These are phyloP conservation scores for Montipora cactus DNA, from an alignment of 64 coral and sea anemone species.

Conservation along the genomic window DNA sequence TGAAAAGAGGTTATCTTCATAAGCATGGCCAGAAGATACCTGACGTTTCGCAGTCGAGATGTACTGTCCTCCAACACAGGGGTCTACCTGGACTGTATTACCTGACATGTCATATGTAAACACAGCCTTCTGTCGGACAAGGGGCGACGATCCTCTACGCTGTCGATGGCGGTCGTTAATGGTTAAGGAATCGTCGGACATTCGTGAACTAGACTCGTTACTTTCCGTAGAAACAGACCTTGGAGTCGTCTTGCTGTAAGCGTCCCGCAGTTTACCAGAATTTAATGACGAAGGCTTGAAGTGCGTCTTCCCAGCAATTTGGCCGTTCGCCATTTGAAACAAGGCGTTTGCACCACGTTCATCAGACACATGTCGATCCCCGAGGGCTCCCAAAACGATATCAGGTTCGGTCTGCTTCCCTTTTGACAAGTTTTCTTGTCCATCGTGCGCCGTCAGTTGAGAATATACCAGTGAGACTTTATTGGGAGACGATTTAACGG, in stretches of 20 bases:
- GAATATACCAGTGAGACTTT: not conserved
- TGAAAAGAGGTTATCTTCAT: slow-evolving; percentile 2
- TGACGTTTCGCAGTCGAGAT: not conserved
- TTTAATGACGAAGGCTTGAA: not conserved
- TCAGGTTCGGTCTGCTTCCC: not conserved
- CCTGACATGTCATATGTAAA: slow-evolving; percentile 90
- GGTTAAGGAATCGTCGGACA: slow-evolving; percentile 78
- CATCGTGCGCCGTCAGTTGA: not conserved
- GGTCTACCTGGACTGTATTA: slow-evolving; percentile 37
- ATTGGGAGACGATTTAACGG: not conserved
- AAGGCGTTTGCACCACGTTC: not conserved
- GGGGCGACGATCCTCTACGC: slow-evolving; percentile 86
- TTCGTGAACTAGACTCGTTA: slow-evolving; percentile 75
- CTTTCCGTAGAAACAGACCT: slow-evolving; percentile 66
- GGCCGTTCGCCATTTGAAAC: not conserved
- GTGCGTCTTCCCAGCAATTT: not conserved
- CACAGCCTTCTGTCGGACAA: slow-evolving; percentile 86
- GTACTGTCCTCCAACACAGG: not conserved
- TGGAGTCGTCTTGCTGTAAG: not conserved
- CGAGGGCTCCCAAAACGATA: not conserved
- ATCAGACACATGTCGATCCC: not conserved
- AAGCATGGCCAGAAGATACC: not conserved
- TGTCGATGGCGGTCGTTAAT: slow-evolving; percentile 63
- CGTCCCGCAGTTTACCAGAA: slow-evolving; percentile 12
- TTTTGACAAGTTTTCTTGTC: not conserved